Evolutionary conservation across 2,888 invertebrate genomes (phyloP).

Genomic region (Hypercompe scribonia): DNA sequence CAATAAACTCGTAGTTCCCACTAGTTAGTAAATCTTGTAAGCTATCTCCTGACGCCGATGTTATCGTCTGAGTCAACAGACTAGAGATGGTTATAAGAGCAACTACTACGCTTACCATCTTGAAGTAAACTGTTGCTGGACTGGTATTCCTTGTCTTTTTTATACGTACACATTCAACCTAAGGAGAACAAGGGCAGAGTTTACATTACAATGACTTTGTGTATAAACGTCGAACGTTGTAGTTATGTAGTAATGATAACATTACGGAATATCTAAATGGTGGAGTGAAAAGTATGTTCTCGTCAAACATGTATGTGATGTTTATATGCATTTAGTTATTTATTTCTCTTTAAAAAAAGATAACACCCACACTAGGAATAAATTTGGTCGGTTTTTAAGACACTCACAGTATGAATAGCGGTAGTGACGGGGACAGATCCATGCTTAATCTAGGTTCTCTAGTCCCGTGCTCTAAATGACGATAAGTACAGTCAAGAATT

Average conservation of each 20-base stretch:
- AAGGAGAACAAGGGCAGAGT: background rate
- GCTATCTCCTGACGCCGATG: constrained; percentile 34
- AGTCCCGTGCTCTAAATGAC: too few species aligned
- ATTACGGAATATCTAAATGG: background rate
- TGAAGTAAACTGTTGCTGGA: constrained; percentile 7
- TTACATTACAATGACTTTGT: constrained; percentile 16
- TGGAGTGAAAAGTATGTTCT: background rate
- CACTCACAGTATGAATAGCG: too few species aligned
- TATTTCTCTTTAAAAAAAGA: too few species aligned
- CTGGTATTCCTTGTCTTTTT: constrained; percentile 1
- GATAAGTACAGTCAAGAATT: too few species aligned
- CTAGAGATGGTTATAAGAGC: constrained; percentile 34
- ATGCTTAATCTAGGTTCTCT: too few species aligned
- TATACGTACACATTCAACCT: constrained; percentile 2
- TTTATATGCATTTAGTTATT: too few species aligned
- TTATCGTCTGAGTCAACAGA: constrained; percentile 23
- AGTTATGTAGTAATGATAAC: background rate
- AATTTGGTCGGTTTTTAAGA: too few species aligned
- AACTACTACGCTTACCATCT: constrained; percentile 49
- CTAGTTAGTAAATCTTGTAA: constrained; percentile 63
- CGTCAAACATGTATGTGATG: too few species aligned
- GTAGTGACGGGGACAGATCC: too few species aligned
- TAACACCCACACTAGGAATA: too few species aligned
- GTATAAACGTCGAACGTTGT: constrained; percentile 3
- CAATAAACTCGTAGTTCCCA: constrained; percentile 69